Evolutionary conservation across 1,140 invertebrate genomes (phyloP), one percentile per base, ranked within the genome.

Genomic region (Musca domestica): DNA sequence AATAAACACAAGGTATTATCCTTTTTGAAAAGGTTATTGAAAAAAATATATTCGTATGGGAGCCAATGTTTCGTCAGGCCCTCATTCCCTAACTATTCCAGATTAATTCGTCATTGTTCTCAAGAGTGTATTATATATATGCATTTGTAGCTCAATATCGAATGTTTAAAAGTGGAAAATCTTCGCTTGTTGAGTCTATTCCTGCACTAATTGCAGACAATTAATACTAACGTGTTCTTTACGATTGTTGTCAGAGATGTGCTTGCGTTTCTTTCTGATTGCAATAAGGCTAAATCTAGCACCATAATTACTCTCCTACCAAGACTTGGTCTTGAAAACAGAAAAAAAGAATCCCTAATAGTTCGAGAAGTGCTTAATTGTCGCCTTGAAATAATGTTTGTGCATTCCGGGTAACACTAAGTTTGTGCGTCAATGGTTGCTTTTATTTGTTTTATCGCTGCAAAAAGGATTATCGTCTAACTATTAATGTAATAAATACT

Each of bases 401-500:
- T 56, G 34, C 34, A 12, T 10, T 10, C 12, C 34, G 12, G 12
- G 34, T 41, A 10, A 5, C 12, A 5, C 34, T 5, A 10, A 2
- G 34, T 41, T 9, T 10, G 49, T 12, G 49, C 49, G 49, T 19
- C 49, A 23, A 6, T 23, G 22, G 17, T 14, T 20, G 27, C 34
- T 19, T 41, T 56, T 61, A 34, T 61, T 30, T 12, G n/a, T 41
- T 61, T 61, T 61, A 61, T 61, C 56, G 27, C 22, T 47, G 46
- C 63, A 64, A 49, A 64, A 48, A 48, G 47, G 63, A 64, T 61
- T 61, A 61, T 47, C 63, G 63, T 49, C 63, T 19, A 64, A 64
- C 63, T 64, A 64, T 64, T 64, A 48, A 49, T 27, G 63, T 27
- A 64, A 64, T 64, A 64, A 64, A 64, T 64, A 64, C 46, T 47